Percentiles rank a stretch among this genome's conserved stretches.
Evolutionary conservation across 92 coral and sea anemone species (phyloP).

Genomic region (Phenganax marumi): DNA sequence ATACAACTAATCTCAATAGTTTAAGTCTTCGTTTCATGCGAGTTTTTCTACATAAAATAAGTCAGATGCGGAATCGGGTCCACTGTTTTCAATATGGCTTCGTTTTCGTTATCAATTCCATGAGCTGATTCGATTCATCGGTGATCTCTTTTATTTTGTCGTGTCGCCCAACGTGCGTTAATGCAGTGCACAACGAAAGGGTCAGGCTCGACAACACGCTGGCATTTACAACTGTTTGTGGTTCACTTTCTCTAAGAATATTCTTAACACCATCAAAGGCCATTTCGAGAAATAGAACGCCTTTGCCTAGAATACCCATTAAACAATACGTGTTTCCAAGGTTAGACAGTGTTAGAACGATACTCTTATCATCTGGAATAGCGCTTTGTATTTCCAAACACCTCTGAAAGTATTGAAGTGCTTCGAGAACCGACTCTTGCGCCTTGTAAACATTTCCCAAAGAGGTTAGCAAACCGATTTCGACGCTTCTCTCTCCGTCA

Average conservation of each 20-base stretch:
- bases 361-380: conserved; percentile 20
- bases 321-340: conserved; percentile 30
- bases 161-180: neutral
- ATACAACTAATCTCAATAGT: too few relatives aligned
- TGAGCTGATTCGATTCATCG: conserved; percentile 10
- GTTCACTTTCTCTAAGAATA: conserved; percentile 16
- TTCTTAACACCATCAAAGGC: conserved; percentile 13
- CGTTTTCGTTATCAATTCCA: conserved; percentile 13
- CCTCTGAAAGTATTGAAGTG: conserved; percentile 20
- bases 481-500: conserved; percentile 21
- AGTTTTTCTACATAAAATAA: too few relatives aligned
- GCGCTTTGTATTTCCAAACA: conserved; percentile 34
- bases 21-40: too few relatives aligned
- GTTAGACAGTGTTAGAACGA: conserved; percentile 6
- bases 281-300: conserved; percentile 27
- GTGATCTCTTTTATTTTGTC: conserved; percentile 33
- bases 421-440: conserved; percentile 14
- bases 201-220: conserved; percentile 26
- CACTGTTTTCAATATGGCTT: neutral
- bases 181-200: conserved; percentile 12
- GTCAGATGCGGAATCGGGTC: neutral
- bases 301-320: conserved; percentile 2
- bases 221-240: conserved; percentile 10
- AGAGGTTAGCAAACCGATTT: conserved; percentile 8
- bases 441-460: conserved; percentile 30